Evolutionary conservation across 1,140 invertebrate species (phyloP).

Genomic region (Cephus cinctus): DNA sequence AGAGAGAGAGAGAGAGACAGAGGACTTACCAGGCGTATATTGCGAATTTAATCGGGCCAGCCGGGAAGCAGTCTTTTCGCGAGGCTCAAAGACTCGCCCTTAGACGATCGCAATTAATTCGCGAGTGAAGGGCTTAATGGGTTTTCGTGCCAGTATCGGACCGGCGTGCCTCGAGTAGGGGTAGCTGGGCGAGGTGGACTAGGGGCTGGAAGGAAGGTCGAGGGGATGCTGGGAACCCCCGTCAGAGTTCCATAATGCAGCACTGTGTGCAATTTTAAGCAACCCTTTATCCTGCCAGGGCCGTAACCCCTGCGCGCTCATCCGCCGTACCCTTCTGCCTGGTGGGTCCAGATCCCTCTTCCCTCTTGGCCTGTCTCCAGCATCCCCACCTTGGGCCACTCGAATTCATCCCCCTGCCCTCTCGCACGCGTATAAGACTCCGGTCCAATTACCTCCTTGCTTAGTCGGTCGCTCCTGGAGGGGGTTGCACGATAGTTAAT

Average conservation of each 20-base stretch:
- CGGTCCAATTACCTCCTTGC: constrained; percentile 56
- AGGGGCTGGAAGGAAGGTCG: no score
- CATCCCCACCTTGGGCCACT: neutral
- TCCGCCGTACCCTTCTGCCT: constrained; percentile 34
- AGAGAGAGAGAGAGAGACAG: no score
- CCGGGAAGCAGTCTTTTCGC: no score
- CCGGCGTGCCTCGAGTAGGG: constrained; percentile 43
- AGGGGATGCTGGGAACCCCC: no score
- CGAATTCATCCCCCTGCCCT: neutral
- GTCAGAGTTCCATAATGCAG: constrained; percentile 54
- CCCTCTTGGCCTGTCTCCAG: constrained; percentile 4
- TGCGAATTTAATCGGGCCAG: no score
- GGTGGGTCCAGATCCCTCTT: no score
- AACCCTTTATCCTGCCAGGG: constrained; percentile 53
- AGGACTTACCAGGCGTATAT: no score
- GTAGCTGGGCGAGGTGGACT: no score
- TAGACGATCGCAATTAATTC: constrained; percentile 53
- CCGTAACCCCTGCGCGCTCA: constrained; percentile 13
- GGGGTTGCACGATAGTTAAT: constrained; percentile 57
- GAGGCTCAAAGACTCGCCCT: constrained; percentile 46
- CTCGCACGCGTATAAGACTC: constrained; percentile 51
- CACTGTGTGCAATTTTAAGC: constrained; percentile 54
- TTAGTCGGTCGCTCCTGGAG: constrained; percentile 48
- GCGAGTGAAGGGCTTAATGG: constrained; percentile 47
- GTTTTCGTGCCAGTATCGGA: constrained; percentile 49